Evolutionary conservation across 2,113 vertebrate species (phyloP).

Genomic region (Tauraco erythrolophus): DNA sequence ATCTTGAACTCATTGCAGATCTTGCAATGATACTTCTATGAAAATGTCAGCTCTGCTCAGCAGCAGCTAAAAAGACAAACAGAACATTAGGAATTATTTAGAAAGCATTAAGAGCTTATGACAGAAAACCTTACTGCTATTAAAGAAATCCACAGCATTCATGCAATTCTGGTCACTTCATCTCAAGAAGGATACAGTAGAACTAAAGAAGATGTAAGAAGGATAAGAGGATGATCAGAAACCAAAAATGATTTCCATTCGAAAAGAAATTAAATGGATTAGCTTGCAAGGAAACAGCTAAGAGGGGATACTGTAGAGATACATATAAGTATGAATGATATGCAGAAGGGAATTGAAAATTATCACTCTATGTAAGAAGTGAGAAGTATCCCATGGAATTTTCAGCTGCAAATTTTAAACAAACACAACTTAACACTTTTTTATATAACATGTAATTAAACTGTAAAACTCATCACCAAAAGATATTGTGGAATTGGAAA

Average conservation of each 20-base stretch:
- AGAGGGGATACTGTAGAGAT: not conserved
- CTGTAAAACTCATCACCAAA: not conserved
- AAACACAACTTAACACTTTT: not conserved
- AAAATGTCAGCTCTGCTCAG: not conserved
- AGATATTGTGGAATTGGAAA: not conserved
- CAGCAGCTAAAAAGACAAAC: not conserved
- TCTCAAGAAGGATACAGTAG: not conserved
- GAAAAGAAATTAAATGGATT: not conserved
- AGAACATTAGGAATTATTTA: not conserved
- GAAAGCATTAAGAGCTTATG: not conserved
- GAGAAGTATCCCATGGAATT: not conserved
- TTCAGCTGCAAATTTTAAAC: not conserved
- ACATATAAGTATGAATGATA: not conserved
- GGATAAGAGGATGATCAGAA: not conserved
- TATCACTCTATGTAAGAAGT: not conserved
- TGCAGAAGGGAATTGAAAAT: not conserved
- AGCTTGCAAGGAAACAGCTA: not conserved
- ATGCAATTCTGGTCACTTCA: not conserved
- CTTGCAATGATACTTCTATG: not conserved
- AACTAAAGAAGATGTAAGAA: not conserved
- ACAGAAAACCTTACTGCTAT: not conserved
- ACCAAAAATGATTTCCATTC: not conserved
- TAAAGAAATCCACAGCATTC: not conserved
- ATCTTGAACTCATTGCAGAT: not conserved
- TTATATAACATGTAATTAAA: not conserved